Conservation (phyloP, 2,797 vertebrate genomes). For the Knipowitschia caucasica region DNA sequence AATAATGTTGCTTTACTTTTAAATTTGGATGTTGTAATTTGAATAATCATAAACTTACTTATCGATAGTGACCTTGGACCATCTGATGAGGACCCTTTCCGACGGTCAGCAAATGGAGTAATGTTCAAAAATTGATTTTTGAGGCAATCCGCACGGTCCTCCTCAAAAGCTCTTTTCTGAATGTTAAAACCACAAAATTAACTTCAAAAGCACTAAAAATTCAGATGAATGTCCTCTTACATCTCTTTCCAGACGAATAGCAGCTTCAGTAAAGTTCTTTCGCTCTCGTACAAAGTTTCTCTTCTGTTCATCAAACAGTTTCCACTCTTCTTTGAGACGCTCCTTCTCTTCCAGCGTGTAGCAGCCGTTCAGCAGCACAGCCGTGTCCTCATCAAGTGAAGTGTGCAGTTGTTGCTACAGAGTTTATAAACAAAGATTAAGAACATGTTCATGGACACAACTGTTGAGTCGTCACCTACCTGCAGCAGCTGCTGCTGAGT, state of each 20-base stretch:
- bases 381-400: slow-evolving; percentile 90
- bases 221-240: slow-evolving; percentile 60
- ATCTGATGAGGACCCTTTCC: slow-evolving; percentile 66
- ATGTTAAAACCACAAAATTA: not conserved
- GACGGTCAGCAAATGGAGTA: slow-evolving; percentile 74
- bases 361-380: slow-evolving; percentile 87
- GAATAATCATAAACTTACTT: slow-evolving; percentile 53
- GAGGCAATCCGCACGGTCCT: slow-evolving; percentile 75
- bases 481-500: slow-evolving; percentile 92
- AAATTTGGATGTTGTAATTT: not conserved
- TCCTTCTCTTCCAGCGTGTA: slow-evolving; percentile 96
- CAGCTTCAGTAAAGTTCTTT: slow-evolving; percentile 94
- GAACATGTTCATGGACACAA: not conserved
- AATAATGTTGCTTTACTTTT: too few relatives aligned
- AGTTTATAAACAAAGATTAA: slow-evolving; percentile 9
- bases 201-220: not conserved
- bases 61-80: slow-evolving; percentile 71
- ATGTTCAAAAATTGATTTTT: slow-evolving; percentile 81
- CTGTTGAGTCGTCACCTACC: too few relatives aligned
- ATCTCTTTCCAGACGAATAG: slow-evolving; percentile 92
- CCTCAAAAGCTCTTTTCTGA: slow-evolving; percentile 77
- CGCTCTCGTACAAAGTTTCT: slow-evolving; percentile 95
- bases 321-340: slow-evolving; percentile 94
- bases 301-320: slow-evolving; percentile 90
- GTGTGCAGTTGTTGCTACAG: slow-evolving; percentile 93